Percentiles rank a stretch among this genome's conserved stretches.
Evolutionary conservation across 2,797 vertebrate species (phyloP).

Genomic region (Pseudochromis fuscus): DNA sequence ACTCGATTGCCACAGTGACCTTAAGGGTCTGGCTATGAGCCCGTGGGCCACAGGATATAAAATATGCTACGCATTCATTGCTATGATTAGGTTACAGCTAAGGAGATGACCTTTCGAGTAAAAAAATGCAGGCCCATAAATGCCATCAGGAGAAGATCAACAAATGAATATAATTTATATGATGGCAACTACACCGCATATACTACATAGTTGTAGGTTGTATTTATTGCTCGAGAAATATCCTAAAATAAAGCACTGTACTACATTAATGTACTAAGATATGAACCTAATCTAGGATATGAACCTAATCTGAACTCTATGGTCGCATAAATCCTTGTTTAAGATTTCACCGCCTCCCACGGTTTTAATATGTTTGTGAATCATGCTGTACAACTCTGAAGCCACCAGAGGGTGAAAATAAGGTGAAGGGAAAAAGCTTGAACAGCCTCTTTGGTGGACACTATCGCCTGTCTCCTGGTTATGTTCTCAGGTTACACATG

Average conservation of each 20-base stretch:
- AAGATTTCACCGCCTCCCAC: not conserved
- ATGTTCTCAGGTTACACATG: constrained; percentile 71
- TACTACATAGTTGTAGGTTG: constrained; percentile 34
- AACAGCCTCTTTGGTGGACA: constrained; percentile 45
- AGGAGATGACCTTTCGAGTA: constrained; percentile 56
- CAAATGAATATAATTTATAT: constrained; percentile 65
- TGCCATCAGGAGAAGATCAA: constrained; percentile 56
- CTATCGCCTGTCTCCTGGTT: constrained; percentile 45
- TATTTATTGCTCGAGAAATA: constrained; percentile 6
- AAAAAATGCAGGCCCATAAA: constrained; percentile 55
- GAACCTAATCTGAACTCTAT: constrained; percentile 11
- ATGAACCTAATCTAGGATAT: not conserved
- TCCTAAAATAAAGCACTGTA: constrained; percentile 1
- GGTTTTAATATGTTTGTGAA: constrained; percentile 2
- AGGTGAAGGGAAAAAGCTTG: constrained; percentile 6
- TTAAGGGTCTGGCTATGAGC: constrained; percentile 25
- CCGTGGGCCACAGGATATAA: constrained; percentile 46
- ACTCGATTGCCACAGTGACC: constrained; percentile 36
- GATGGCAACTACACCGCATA: constrained; percentile 7
- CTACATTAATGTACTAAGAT: constrained; percentile 1
- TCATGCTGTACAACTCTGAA: constrained; percentile 7
- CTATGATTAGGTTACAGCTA: constrained; percentile 68
- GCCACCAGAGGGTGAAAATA: constrained; percentile 2
- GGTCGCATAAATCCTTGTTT: constrained; percentile 4
- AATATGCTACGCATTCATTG: constrained; percentile 60